A percentile compares a stretch with the other conserved stretches of the same genome.
phyloP scores from a whole-genome alignment of 2,888 invertebrate genomes.

The Zelleria hepariella region DNA sequence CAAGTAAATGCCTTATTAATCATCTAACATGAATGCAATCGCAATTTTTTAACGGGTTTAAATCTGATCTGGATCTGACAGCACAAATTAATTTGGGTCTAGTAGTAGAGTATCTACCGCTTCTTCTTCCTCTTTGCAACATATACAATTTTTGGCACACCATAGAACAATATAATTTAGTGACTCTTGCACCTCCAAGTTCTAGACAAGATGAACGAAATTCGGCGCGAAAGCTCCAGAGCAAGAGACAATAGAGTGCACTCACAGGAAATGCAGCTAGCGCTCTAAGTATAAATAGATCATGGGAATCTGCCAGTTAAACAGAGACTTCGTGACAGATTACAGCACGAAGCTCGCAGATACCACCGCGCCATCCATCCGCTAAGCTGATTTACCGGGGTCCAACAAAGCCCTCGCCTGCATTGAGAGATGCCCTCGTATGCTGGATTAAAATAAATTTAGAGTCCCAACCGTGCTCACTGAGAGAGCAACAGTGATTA shows the following conservation, averaged over 20 bases:
- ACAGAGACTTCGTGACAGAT: conserved; percentile 26
- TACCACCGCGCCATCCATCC: conserved; percentile 49
- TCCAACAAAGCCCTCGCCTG: conserved; percentile 44
- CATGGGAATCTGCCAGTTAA: conserved; percentile 1
- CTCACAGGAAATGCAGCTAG: background rate
- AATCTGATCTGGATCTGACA: no score
- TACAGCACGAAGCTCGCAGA: conserved; percentile 45
- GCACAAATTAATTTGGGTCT: no score
- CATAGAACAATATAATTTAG: no score
- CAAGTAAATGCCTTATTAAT: no score
- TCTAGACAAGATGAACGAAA: background rate
- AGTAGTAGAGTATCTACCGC: no score
- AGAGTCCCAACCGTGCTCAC: conserved; percentile 49
- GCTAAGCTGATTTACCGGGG: conserved; percentile 63
- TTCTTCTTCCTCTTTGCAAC: no score
- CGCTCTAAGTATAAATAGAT: background rate
- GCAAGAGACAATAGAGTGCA: background rate
- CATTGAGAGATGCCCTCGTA: conserved; percentile 50
- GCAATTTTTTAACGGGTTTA: no score
- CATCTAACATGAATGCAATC: no score
- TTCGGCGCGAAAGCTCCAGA: background rate
- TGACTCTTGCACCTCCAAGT: background rate
- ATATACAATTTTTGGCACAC: no score
- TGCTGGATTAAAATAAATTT: conserved; percentile 56
- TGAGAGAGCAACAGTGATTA: conserved; percentile 56